Evolutionary conservation across 2,797 vertebrate species (phyloP).

Genomic region (Schizopygopsis malacanthus): DNA sequence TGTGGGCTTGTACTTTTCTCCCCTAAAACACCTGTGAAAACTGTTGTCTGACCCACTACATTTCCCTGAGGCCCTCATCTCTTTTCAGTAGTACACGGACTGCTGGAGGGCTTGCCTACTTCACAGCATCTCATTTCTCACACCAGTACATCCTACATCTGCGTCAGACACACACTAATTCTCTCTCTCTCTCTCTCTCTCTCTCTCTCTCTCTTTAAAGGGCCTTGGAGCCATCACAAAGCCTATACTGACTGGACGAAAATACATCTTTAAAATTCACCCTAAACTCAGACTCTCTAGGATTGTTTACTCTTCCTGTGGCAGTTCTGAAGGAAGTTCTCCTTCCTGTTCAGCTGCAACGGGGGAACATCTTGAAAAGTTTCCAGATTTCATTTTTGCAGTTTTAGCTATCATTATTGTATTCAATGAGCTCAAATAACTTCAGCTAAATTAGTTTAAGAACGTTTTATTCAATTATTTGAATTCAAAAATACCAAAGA

Average conservation of each 20-base stretch:
- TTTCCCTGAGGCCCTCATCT: constrained; percentile 42
- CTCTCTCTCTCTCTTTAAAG: constrained; percentile 33
- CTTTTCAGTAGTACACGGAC: constrained; percentile 44
- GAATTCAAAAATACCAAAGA: neutral
- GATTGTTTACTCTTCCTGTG: constrained; percentile 34
- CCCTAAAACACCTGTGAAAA: constrained; percentile 46
- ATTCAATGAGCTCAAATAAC: neutral
- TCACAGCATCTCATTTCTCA: constrained; percentile 59
- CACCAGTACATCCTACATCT: constrained; percentile 48
- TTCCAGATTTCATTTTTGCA: neutral
- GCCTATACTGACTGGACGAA: constrained; percentile 41
- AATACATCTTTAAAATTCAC: constrained; percentile 45
- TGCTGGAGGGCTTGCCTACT: constrained; percentile 56
- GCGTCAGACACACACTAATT: constrained; percentile 37
- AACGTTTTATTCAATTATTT: neutral
- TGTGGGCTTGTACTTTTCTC: constrained; percentile 21
- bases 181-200: constrained; percentile 27
- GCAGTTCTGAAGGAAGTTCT: constrained; percentile 24
- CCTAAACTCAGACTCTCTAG: constrained; percentile 5
- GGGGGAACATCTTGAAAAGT: constrained; percentile 14
- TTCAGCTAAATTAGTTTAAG: neutral
- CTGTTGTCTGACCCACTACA: constrained; percentile 45
- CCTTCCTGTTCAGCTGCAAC: constrained; percentile 13
- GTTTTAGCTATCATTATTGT: neutral
- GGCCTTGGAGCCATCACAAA: constrained; percentile 42